These are phyloP conservation scores for Abrostola tripartita DNA, from an alignment of 2,888 invertebrate species.

Conservation along the genomic window DNA sequence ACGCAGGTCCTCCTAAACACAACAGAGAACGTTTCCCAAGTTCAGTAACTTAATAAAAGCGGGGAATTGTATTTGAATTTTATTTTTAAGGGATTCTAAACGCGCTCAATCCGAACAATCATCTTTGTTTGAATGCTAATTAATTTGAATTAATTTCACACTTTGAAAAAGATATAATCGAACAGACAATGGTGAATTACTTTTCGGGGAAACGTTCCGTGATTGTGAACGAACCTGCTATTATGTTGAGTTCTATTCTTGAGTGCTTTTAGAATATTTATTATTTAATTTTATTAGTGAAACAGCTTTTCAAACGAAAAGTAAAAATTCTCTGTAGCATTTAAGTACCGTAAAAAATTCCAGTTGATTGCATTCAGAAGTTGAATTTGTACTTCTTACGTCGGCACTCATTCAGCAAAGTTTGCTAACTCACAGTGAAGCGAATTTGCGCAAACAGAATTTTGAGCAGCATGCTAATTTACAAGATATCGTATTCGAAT, in stretches of 20 bases:
- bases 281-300: slow-evolving; percentile 34
- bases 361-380: slow-evolving; percentile 66
- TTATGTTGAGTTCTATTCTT: slow-evolving; percentile 39
- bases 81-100: slow-evolving; percentile 72
- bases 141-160: slow-evolving; percentile 80
- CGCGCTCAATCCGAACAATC: slow-evolving; percentile 77
- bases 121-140: slow-evolving; percentile 84
- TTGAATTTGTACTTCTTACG: slow-evolving; percentile 63
- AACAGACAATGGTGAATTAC: slow-evolving; percentile 68
- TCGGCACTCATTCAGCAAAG: slow-evolving; percentile 57
- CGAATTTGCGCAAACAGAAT: slow-evolving; percentile 65
- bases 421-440: slow-evolving; percentile 49
- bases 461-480: slow-evolving; percentile 64
- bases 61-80: slow-evolving; percentile 70
- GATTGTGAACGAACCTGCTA: slow-evolving; percentile 56
- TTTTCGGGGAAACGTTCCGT: slow-evolving; percentile 56
- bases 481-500: slow-evolving; percentile 53
- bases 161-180: slow-evolving; percentile 72
- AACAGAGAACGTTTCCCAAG: slow-evolving; percentile 61
- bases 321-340: slow-evolving; percentile 23
- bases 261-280: slow-evolving; percentile 25
- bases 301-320: slow-evolving; percentile 29
- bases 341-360: slow-evolving; percentile 51
- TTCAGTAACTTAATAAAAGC: slow-evolving; percentile 69
- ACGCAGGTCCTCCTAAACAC: slow-evolving; percentile 31